Evolutionary conservation across 2,797 vertebrate species (phyloP), one percentile per base, ranked within the genome.

Genomic region (Benthosema pterotum): DNA sequence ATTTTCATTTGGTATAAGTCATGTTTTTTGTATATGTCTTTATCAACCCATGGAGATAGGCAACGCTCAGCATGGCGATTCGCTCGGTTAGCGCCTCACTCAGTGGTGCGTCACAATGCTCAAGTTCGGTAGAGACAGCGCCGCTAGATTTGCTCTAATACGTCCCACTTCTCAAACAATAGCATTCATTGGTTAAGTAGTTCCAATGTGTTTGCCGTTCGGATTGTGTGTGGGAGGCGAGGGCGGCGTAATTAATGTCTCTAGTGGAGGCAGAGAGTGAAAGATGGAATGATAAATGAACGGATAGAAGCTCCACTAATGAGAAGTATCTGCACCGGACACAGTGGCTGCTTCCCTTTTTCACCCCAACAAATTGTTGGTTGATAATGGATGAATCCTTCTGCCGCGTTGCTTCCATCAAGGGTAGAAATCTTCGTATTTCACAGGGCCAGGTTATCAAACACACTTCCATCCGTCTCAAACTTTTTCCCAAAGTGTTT

Each of bases 271-370:
- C 28, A 48, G 25, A 57, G 50, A 61, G 57, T 38, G 67, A 54
- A 42, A 69, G 60, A 83, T 71, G 72, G 84, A 81, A 88, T 79
- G 65, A 78, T 72, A 79, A 88, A 74, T 73, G 67, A 85, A 74
- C 73, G 68, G 69, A 72, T 66, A 72, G 72, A 66, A 52, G 43
- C 60, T 15, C 11, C 5, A 11, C 47, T 78, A 75, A 84, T 80
- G 75, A 81, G 74, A 74, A 71, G 78, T 64, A 62, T 75, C 66
- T 67, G 63, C 68, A 71, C 65, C 55, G 73, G 78, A 60, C 42
- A 13, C 50, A 12, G 16, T 2, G n/a, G 54, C 6, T 32, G 22
- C 62, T 75, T 65, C 64, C 63, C 16, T 72, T 32, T 53, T 56
- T 58, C 17, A 51, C 22, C 54, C 32, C 69, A 72, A 79, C 69